phyloP scores from a whole-genome alignment of 2,888 invertebrate species.

The Phortica okadai region DNA sequence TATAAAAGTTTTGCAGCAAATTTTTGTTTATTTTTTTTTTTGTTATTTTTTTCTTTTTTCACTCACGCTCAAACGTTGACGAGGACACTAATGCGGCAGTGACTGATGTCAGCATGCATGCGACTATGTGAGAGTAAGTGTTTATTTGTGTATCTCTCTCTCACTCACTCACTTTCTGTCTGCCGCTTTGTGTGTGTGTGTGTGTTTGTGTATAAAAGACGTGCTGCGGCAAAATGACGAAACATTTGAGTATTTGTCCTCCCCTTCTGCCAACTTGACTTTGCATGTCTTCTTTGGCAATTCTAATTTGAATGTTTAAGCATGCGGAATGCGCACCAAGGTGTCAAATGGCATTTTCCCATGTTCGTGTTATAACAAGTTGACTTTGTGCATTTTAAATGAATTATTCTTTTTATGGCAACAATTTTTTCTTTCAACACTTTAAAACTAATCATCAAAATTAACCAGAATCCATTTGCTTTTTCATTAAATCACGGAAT shows the following conservation, averaged over 20 bases:
- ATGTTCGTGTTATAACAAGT: background rate
- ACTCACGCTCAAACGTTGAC: background rate
- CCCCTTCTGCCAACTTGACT: background rate
- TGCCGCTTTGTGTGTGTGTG: background rate
- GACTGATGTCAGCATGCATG: slow-evolving; percentile 8
- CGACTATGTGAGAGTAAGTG: background rate
- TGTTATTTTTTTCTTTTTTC: background rate
- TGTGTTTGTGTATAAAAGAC: background rate
- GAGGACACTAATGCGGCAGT: slow-evolving; percentile 22
- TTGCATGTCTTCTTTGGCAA: background rate
- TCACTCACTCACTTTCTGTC: too few relatives aligned
- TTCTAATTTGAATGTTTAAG: slow-evolving; percentile 23
- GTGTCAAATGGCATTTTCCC: slow-evolving; percentile 15
- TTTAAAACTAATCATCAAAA: too few relatives aligned
- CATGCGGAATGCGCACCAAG: background rate
- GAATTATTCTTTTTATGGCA: too few relatives aligned
- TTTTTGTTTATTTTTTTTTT: background rate
- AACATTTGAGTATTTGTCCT: slow-evolving; percentile 2
- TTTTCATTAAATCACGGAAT: too few relatives aligned
- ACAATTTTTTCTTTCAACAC: too few relatives aligned
- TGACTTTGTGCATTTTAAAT: too few relatives aligned
- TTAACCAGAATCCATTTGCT: too few relatives aligned
- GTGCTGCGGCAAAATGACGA: slow-evolving; percentile 29
- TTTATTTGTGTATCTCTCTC: background rate
- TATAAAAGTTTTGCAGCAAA: slow-evolving; percentile 15